These are phyloP conservation scores for Pelmatolapia mariae DNA, from an alignment of 2,113 vertebrate genomes.

Conservation along the genomic window DNA sequence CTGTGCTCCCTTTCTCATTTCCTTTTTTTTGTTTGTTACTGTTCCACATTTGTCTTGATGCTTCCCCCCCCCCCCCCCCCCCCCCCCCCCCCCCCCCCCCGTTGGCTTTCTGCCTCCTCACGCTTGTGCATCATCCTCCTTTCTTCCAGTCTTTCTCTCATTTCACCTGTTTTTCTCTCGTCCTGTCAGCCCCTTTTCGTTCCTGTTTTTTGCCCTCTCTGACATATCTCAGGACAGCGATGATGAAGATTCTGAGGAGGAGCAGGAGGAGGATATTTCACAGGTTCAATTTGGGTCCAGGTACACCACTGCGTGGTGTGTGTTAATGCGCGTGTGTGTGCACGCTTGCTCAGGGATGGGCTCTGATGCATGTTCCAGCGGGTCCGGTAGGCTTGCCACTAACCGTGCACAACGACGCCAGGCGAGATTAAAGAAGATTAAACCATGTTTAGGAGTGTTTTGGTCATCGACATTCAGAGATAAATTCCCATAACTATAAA, in stretches of 20 bases:
- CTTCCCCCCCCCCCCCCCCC: neutral
- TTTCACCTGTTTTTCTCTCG: slow-evolving; percentile 52
- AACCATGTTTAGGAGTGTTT: neutral
- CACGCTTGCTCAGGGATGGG: slow-evolving; percentile 33
- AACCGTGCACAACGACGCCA: slow-evolving; percentile 18
- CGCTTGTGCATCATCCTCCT: neutral
- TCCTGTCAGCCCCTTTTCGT: slow-evolving; percentile 86
- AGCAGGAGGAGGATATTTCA: slow-evolving; percentile 84
- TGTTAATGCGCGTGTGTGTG: slow-evolving; percentile 28
- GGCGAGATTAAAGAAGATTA: neutral
- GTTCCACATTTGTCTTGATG: neutral
- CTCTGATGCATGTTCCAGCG: slow-evolving; percentile 41
- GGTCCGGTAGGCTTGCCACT: slow-evolving; percentile 32
- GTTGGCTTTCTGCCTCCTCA: neutral
- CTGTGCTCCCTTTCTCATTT: neutral
- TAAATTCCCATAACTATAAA: neutral
- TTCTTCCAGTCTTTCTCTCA: neutral
- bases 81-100: too few relatives aligned
- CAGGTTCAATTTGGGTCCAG: slow-evolving; percentile 98
- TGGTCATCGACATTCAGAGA: neutral
- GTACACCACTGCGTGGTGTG: slow-evolving; percentile 78
- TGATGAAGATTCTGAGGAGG: slow-evolving; percentile 84
- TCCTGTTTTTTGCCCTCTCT: slow-evolving; percentile 88
- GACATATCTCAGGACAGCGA: slow-evolving; percentile 93
- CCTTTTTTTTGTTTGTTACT: neutral